phyloP scores from a whole-genome alignment of 2,888 invertebrate species.

The Chrysotoxum bicinctum region DNA sequence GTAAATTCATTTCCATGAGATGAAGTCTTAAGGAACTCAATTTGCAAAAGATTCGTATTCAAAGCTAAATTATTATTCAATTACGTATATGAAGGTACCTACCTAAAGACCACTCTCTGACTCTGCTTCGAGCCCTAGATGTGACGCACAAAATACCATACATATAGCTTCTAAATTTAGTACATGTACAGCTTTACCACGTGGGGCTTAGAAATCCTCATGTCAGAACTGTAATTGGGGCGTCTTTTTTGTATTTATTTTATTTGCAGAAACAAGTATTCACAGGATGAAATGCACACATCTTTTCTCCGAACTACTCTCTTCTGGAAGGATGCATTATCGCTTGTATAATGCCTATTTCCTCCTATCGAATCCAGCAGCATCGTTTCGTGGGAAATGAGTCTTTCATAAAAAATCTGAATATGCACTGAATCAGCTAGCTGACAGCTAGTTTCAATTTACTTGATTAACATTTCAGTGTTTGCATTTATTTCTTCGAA shows the following conservation, averaged over 20 bases:
- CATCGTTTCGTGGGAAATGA: constrained; percentile 26
- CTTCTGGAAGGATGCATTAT: neutral
- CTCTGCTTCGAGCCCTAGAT: neutral
- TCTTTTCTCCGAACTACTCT: neutral
- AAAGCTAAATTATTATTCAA: constrained; percentile 63
- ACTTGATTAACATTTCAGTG: constrained; percentile 70
- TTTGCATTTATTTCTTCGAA: constrained; percentile 37
- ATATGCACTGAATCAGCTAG: constrained; percentile 61
- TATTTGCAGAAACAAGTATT: constrained; percentile 7
- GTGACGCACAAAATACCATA: neutral
- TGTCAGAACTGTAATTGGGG: constrained; percentile 25
- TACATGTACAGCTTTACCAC: neutral
- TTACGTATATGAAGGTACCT: neutral
- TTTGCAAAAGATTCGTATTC: constrained; percentile 59
- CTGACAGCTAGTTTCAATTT: constrained; percentile 62
- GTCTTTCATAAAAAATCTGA: constrained; percentile 34
- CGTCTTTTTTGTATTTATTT: neutral
- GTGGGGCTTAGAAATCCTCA: constrained; percentile 26
- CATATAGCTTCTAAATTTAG: neutral
- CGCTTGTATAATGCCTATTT: neutral
- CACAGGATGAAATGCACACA: constrained; percentile 21
- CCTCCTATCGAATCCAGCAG: constrained; percentile 37
- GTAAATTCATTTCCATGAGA: constrained; percentile 56
- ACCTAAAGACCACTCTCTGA: neutral
- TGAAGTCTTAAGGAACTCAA: constrained; percentile 56